A percentile compares a stretch with the other conserved stretches of the same genome.
Evolutionary conservation across 1,140 invertebrate genomes (phyloP).

Genomic region (Rhagoletis zephyria): DNA sequence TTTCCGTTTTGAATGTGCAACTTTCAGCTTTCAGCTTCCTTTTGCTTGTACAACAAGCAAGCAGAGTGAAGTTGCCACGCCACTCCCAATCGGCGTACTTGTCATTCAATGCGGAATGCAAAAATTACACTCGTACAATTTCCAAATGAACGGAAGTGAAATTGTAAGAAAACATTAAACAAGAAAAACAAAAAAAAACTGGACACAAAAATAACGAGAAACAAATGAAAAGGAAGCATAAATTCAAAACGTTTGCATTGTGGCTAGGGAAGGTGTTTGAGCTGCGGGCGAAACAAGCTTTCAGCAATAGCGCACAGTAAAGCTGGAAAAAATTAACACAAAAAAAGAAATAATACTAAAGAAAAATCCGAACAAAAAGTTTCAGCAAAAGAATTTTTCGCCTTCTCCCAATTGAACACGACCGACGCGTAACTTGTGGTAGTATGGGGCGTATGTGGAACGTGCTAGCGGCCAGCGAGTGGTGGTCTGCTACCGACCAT

Average conservation of each 20-base stretch:
- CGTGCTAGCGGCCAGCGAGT: too few relatives aligned
- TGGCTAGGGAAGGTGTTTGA: neutral
- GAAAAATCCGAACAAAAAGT: neutral
- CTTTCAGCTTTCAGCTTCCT: neutral
- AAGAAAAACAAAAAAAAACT: too few relatives aligned
- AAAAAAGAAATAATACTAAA: neutral
- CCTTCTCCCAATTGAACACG: neutral
- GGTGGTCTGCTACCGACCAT: neutral
- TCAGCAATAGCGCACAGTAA: neutral
- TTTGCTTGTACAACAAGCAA: neutral
- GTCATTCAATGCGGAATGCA: slow-evolving; percentile 39
- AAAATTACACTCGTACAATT: slow-evolving; percentile 46
- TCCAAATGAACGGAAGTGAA: slow-evolving; percentile 45
- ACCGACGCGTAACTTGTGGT: neutral
- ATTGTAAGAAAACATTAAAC: slow-evolving; percentile 29
- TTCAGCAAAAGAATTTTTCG: slow-evolving; percentile 30
- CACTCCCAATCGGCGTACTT: slow-evolving; percentile 45
- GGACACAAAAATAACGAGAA: neutral
- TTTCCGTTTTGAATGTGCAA: neutral
- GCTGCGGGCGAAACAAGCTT: neutral
- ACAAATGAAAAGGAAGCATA: slow-evolving; percentile 40
- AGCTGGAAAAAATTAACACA: neutral
- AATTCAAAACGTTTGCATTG: slow-evolving; percentile 27
- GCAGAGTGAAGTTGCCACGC: neutral
- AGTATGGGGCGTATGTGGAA: too few relatives aligned